A percentile compares a stretch with the other conserved stretches of the same genome.
Evolutionary conservation across 2,113 vertebrate genomes (phyloP).

Genomic region (Sula dactylatra): DNA sequence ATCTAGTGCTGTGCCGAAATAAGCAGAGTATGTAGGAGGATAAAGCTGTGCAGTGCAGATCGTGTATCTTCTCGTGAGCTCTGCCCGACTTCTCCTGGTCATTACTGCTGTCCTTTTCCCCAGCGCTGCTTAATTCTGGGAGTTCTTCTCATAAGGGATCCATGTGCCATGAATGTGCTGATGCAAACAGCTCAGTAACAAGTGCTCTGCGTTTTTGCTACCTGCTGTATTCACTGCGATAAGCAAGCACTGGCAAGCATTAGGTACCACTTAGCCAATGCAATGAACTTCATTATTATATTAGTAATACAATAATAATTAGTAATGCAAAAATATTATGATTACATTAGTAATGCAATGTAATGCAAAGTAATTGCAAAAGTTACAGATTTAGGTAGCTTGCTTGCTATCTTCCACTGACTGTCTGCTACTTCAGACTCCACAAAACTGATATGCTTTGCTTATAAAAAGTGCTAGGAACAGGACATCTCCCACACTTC

Average conservation of each 20-base stretch:
- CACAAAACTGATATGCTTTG: background rate
- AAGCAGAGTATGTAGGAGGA: background rate
- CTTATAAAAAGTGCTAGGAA: background rate
- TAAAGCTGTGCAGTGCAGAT: background rate
- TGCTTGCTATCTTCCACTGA: background rate
- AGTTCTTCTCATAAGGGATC: background rate
- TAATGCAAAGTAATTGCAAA: background rate
- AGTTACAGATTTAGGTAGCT: background rate
- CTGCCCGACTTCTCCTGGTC: background rate
- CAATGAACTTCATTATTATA: background rate
- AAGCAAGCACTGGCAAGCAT: background rate
- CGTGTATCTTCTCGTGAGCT: fast-evolving
- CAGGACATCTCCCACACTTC: background rate
- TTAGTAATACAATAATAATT: background rate
- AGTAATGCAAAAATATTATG: background rate
- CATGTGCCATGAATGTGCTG: fast-evolving
- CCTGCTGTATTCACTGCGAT: background rate
- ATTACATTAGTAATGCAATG: background rate
- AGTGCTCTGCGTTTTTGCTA: background rate
- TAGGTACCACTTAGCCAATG: background rate
- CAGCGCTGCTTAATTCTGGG: background rate
- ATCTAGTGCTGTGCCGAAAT: background rate
- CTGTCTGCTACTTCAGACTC: background rate
- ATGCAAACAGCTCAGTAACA: background rate
- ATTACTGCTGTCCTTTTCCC: background rate